A percentile compares a stretch with the other conserved stretches of the same genome.
These are phyloP conservation scores for Lithophane leautieri DNA, from an alignment of 2,888 invertebrate genomes.

Conservation along the genomic window DNA sequence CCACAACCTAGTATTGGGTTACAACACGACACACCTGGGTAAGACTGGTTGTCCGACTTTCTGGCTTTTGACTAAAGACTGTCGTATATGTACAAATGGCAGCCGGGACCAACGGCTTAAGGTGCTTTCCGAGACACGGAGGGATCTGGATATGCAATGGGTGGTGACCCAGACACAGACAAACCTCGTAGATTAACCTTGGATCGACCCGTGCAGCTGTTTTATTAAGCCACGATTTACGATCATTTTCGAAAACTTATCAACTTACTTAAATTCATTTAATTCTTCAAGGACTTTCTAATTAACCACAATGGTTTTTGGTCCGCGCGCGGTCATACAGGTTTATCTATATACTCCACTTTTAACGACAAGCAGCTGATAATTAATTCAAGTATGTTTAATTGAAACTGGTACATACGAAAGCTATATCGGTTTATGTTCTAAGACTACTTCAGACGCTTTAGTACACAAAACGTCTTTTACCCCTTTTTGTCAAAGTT, in stretches of 20 bases:
- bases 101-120: not conserved
- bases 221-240: not conserved
- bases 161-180: not conserved
- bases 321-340: too few relatives aligned
- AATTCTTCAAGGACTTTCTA: too few relatives aligned
- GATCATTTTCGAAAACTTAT: not conserved
- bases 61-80: not conserved
- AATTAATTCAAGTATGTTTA: not conserved
- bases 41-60: not conserved
- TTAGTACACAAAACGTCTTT: not conserved
- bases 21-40: not conserved
- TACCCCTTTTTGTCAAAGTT: not conserved
- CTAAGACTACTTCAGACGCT: not conserved
- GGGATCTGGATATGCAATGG: not conserved
- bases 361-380: not conserved
- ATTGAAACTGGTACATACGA: constrained; percentile 9
- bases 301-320: too few relatives aligned
- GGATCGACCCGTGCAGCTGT: not conserved
- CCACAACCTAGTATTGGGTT: not conserved
- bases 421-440: constrained; percentile 24
- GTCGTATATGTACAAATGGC: not conserved
- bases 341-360: constrained; percentile 6
- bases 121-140: not conserved
- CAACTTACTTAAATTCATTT: not conserved
- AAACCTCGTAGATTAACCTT: not conserved